A percentile compares a stretch with the other conserved stretches of the same genome.
These are phyloP conservation scores for Diplogasteroides magnus DNA, from an alignment of 1,140 invertebrate genomes.

Conservation along the genomic window DNA sequence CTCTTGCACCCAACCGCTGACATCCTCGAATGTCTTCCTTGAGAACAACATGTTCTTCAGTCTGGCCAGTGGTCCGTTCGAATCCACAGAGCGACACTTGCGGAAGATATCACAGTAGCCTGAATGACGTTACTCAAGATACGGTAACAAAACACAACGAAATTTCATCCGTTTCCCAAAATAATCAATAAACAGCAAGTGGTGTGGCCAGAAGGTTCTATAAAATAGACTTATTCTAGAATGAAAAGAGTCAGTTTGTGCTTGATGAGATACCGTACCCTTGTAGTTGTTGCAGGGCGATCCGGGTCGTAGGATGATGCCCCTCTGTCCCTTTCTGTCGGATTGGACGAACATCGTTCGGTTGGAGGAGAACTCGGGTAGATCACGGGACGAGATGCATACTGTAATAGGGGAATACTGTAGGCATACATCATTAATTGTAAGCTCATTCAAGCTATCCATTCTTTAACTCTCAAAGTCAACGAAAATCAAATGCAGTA, in stretches of 20 bases:
- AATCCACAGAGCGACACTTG: slow-evolving; percentile 92
- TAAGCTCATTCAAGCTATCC: no score
- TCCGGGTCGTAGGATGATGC: slow-evolving; percentile 81
- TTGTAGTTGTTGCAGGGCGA: slow-evolving; percentile 93
- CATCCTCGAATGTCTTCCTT: slow-evolving; percentile 69
- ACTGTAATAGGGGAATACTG: no score
- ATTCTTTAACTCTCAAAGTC: no score
- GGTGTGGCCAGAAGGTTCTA: neutral
- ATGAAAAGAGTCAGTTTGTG: slow-evolving; percentile 4
- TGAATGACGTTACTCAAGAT: no score
- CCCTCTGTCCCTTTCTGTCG: slow-evolving; percentile 56
- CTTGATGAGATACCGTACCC: slow-evolving; percentile 64
- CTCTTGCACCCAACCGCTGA: slow-evolving; percentile 46
- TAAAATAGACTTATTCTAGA: no score
- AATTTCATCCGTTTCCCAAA: slow-evolving; percentile 5
- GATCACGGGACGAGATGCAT: slow-evolving; percentile 70
- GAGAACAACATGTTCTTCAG: slow-evolving; percentile 94
- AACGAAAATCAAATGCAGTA: no score
- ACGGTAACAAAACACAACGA: no score
- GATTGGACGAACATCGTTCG: slow-evolving; percentile 42
- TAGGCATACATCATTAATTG: no score
- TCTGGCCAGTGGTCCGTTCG: slow-evolving; percentile 88
- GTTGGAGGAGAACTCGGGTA: slow-evolving; percentile 78
- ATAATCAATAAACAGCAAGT: slow-evolving; percentile 1
- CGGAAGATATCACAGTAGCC: slow-evolving; percentile 97